These are phyloP conservation scores for Anguilla megastoma DNA, from an alignment of 2,797 vertebrate species.

Conservation along the genomic window DNA sequence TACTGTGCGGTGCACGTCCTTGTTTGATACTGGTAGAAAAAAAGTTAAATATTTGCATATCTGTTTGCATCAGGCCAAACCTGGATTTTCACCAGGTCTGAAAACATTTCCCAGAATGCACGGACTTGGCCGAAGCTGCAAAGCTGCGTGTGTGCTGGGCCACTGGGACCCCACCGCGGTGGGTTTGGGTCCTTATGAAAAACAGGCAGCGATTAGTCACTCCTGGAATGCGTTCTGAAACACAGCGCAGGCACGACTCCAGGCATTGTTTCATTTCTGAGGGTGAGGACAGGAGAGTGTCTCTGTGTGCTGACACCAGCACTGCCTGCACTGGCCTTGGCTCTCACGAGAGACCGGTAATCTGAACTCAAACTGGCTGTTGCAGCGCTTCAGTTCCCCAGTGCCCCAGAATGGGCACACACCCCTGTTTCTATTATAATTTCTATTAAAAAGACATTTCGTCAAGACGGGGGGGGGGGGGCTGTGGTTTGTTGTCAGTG, in stretches of 20 bases:
- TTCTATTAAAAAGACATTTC: neutral
- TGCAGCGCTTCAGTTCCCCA: neutral
- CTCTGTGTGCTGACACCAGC: neutral
- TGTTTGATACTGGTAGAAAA: neutral
- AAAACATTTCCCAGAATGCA: neutral
- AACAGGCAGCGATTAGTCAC: neutral
- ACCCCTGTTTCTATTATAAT: neutral
- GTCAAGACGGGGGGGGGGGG: neutral
- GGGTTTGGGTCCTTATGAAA: neutral
- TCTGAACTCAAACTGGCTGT: neutral
- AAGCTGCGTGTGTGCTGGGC: constrained; percentile 64
- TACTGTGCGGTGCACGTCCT: neutral
- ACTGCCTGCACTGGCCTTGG: neutral
- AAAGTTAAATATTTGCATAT: neutral
- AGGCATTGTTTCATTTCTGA: constrained; percentile 34
- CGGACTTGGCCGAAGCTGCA: constrained; percentile 16
- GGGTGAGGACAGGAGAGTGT: neutral
- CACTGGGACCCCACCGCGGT: constrained; percentile 55
- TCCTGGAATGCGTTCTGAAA: neutral
- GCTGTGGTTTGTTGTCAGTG: neutral
- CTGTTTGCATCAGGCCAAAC: neutral
- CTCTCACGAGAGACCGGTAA: neutral
- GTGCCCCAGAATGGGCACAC: neutral
- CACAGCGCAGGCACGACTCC: constrained; percentile 8
- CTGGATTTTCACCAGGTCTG: neutral